These are phyloP conservation scores for Pungitius pungitius DNA, from an alignment of 2,113 vertebrate species.

Conservation along the genomic window DNA sequence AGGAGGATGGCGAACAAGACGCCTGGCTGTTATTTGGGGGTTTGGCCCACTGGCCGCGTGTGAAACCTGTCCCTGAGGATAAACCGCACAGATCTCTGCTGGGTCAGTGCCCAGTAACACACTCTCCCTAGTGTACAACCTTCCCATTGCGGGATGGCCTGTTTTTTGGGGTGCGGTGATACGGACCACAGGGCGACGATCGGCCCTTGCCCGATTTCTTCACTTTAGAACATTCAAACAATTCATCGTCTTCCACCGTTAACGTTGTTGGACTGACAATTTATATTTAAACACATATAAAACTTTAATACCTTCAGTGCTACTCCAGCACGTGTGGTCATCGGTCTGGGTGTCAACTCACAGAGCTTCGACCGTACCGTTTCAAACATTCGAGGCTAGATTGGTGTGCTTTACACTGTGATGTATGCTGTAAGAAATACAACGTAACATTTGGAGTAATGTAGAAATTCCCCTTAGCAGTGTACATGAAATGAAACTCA, in stretches of 20 bases:
- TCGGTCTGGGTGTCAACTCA: not conserved
- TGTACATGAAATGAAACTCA: not conserved
- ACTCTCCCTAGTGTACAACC: constrained; percentile 34
- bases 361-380: not conserved
- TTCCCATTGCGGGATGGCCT: constrained; percentile 22
- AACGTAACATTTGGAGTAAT: not conserved
- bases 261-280: not conserved
- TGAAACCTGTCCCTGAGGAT: constrained; percentile 73
- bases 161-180: constrained; percentile 7
- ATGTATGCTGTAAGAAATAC: not conserved
- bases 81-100: constrained; percentile 63
- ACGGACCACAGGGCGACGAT: not conserved
- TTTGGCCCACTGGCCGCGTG: constrained; percentile 70
- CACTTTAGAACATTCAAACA: not conserved
- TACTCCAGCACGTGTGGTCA: not conserved
- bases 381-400: not conserved
- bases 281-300: not conserved
- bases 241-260: not conserved
- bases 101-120: constrained; percentile 50
- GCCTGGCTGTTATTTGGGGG: constrained; percentile 74
- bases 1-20: constrained; percentile 65
- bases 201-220: not conserved
- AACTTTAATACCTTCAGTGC: not conserved
- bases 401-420: not conserved
- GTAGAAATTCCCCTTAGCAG: not conserved